Evolutionary conservation across 2,113 vertebrate genomes (phyloP).

Genomic region (Festucalex cinctus): DNA sequence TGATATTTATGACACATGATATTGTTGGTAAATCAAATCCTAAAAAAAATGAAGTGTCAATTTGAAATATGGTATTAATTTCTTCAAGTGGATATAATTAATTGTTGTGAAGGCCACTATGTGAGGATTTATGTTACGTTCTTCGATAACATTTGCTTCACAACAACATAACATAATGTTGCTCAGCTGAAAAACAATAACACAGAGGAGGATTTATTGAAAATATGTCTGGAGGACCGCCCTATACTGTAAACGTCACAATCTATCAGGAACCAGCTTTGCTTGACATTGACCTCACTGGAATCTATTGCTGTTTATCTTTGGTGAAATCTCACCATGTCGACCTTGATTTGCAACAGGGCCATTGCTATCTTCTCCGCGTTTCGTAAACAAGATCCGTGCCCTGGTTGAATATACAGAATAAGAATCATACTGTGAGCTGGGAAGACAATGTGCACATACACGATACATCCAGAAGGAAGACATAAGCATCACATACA

Average conservation of each 20-base stretch:
- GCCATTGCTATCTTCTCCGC: slow-evolving; percentile 28
- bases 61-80: background rate
- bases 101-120: background rate
- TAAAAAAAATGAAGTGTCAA: background rate
- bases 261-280: slow-evolving; percentile 18
- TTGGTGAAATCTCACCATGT: slow-evolving; percentile 18
- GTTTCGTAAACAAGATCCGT: slow-evolving; percentile 53
- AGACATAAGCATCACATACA: slow-evolving; percentile 15
- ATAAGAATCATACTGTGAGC: slow-evolving; percentile 5
- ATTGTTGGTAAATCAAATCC: background rate
- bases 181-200: background rate
- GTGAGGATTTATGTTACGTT: background rate
- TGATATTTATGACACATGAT: background rate
- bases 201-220: background rate
- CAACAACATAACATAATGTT: background rate
- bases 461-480: slow-evolving; percentile 13
- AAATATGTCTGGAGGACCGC: slow-evolving; percentile 8
- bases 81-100: background rate
- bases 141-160: background rate
- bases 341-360: slow-evolving; percentile 39
- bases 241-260: slow-evolving; percentile 18
- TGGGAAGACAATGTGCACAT: slow-evolving; percentile 18
- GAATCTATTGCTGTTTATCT: slow-evolving; percentile 27
- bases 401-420: slow-evolving; percentile 8
- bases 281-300: slow-evolving; percentile 24